Evolutionary conservation across 2,888 invertebrate genomes (phyloP), one percentile per base, ranked within the genome.

Genomic region (Plebejus anna): DNA sequence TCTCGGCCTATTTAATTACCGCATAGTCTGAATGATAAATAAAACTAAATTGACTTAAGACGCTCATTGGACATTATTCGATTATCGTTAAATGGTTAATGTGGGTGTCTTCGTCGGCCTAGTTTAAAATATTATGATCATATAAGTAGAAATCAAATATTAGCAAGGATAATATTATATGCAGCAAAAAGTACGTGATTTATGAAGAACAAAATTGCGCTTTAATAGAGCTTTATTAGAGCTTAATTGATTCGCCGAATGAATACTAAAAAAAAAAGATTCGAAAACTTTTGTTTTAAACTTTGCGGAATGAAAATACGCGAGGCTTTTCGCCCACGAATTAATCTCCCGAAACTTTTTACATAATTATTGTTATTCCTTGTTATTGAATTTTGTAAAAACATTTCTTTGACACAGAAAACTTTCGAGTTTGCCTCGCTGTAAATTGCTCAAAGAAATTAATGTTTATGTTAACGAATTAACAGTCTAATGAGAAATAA

Each of bases 291-390:
- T 66, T 66, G 66, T 66, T 66, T 32, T 11, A 66, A 66, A 66
- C 13, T 66, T 66, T 13, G 22, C 22, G 16, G 13, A 5, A 66
- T 2, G 66, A 32, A 32, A 66, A 32, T 66, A 66, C 32, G 66
- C 66, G 1, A 32, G 32, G 5, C 28, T 61, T 66, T 16, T 32
- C 66, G 66, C 66, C 32, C 47, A 28, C 38, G 28, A 47, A 72
- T 72, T 72, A 47, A 42, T 72, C 72, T 72, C 28, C 36, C 11
- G 42, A 72, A 72, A 72, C 72, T 42, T 72, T 72, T 28, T 22
- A 72, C 72, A 72, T 4, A 42, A 42, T 47, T 47, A 42, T 66
- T 47, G 47, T 72, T 72, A 72, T 72, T 42, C 42, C 47, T 72
- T 72, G 22, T 72, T 66, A 66, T 66, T 36, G 66, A 66, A 66